Evolutionary conservation across 2,888 invertebrate genomes (phyloP), one percentile per base, ranked within the genome.

Genomic region (Cyclophora albipunctata): DNA sequence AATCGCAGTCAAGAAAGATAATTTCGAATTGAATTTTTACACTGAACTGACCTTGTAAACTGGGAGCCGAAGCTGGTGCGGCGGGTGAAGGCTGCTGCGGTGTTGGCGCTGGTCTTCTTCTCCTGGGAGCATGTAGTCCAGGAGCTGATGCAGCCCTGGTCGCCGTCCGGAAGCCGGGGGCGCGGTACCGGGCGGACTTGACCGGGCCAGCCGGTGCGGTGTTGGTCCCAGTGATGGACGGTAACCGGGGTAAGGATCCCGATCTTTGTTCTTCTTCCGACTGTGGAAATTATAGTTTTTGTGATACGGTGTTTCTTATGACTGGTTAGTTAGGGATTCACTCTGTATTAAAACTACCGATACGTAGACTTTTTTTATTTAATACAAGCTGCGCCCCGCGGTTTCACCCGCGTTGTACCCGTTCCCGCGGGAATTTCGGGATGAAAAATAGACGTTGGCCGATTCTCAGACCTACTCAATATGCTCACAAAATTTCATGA

Each of bases 171-270:
- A 94, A 94, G 2, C 95, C 96, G 0, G 96, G 96, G 2, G 96
- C 95, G 3, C 96, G 90, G 77, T 96, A 96, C 42, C 96, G 90
- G 43, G 96, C 96, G 48, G 96, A 96, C 74, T 96, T 96, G 45
- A 95, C 96, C 57, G 93, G 80, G 42, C 90, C 90, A 3, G 87
- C 94, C 50, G 93, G 78, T 42, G 80, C 86, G 3, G 90, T 81
- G 70, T 78, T 64, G 74, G 89, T 64, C 4, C 76, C 83, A 6
- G 83, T 77, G 60, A 86, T 71, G 1, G 87, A 85, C 3, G 95
- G 93, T 45, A 95, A 79, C 7, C 95, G 91, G 0, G 96, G 96
- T 42, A 96, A 78, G 0, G 95, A 95, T 60, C 95, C 95, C 1
- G 95, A 94, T 3, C 91, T 89, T 55, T 90, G 88, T 54, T 90